Evolutionary conservation across 2,888 invertebrate genomes (phyloP).

Genomic region (Scrobipalpa costella): DNA sequence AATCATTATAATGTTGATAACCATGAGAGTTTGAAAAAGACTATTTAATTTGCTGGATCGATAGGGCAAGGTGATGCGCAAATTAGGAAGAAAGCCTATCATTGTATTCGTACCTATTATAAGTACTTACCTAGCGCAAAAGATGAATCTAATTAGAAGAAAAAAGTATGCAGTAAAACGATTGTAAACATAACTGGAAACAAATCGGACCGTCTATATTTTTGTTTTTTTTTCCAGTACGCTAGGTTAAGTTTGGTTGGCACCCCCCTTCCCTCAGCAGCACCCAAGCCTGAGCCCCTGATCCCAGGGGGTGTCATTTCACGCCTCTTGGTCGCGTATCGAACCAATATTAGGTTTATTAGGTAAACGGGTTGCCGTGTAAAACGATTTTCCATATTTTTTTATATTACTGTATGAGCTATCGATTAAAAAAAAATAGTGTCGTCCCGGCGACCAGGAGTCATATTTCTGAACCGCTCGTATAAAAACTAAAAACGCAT

Average conservation of each 20-base stretch:
- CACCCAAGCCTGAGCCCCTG: slow-evolving; percentile 33
- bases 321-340: slow-evolving; percentile 77
- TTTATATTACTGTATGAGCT: slow-evolving; percentile 6
- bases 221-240: not conserved
- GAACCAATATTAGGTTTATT: slow-evolving; percentile 80
- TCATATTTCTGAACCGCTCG: no score
- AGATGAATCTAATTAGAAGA: not conserved
- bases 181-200: not conserved
- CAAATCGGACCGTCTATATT: not conserved
- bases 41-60: no score
- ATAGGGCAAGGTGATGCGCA: no score
- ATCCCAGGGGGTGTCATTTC: slow-evolving; percentile 67
- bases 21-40: no score
- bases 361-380: slow-evolving; percentile 69
- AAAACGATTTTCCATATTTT: slow-evolving; percentile 67
- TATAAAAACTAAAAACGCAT: no score
- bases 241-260: slow-evolving; percentile 53
- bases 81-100: no score
- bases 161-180: not conserved
- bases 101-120: no score
- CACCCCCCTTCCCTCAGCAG: slow-evolving; percentile 40
- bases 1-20: no score
- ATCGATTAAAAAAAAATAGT: no score
- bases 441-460: no score
- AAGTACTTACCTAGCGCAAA: not conserved